These are phyloP conservation scores for Hassar affinis DNA, from an alignment of 2,113 vertebrate genomes.

Conservation along the genomic window DNA sequence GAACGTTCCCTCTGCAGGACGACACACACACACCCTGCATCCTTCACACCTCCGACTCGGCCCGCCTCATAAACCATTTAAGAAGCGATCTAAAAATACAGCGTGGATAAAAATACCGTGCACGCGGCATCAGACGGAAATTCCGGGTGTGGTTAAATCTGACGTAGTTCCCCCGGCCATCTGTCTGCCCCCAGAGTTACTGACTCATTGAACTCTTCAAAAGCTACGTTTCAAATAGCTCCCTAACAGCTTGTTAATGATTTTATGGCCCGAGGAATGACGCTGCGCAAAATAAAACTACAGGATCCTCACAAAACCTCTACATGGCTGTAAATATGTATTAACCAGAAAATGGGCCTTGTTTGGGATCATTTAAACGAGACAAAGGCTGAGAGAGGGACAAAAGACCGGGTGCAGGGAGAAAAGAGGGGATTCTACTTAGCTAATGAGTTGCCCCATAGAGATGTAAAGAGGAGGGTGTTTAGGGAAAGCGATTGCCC, in stretches of 20 bases:
- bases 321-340: constrained; percentile 90
- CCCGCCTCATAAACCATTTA: no score
- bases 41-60: no score
- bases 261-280: constrained; percentile 83
- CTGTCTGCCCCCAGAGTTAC: constrained; percentile 69
- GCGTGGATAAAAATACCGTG: no score
- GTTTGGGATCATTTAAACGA: constrained; percentile 83
- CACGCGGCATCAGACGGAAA: constrained; percentile 39
- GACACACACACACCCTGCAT: no score
- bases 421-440: constrained; percentile 84
- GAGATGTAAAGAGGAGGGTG: constrained; percentile 77
- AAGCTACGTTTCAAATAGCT: constrained; percentile 67
- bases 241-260: constrained; percentile 83
- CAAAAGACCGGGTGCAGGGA: constrained; percentile 77
- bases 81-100: no score
- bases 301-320: constrained; percentile 82
- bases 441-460: constrained; percentile 85
- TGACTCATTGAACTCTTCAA: constrained; percentile 63
- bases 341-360: constrained; percentile 89
- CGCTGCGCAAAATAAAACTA: constrained; percentile 82
- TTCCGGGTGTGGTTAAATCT: constrained; percentile 47
- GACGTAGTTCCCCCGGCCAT: constrained; percentile 66
- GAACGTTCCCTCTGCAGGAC: no score
- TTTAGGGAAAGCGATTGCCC: constrained; percentile 71
- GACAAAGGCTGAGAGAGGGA: constrained; percentile 77